These are phyloP conservation scores for Volucella zonaria DNA, from an alignment of 2,888 invertebrate genomes.

Conservation along the genomic window DNA sequence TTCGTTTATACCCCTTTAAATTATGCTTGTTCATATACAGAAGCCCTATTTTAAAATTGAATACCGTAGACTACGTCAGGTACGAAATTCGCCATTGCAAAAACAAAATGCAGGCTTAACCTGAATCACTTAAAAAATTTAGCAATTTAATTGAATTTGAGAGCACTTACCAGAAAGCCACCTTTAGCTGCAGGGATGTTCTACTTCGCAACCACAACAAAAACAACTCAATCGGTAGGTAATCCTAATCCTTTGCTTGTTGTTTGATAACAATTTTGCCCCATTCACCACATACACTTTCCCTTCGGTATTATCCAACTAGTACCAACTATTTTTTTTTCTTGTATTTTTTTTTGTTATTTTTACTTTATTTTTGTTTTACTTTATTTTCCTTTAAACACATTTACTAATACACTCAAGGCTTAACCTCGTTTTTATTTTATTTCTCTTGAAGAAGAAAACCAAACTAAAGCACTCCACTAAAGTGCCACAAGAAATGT, in stretches of 20 bases:
- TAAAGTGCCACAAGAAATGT: constrained; percentile 41
- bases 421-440: constrained; percentile 59
- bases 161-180: constrained; percentile 64
- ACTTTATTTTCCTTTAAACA: constrained; percentile 1
- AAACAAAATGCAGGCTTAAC: no score
- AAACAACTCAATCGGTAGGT: constrained; percentile 46
- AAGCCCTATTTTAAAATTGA: no score
- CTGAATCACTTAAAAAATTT: no score
- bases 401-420: constrained; percentile 48
- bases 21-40: no score
- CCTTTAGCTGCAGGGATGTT: constrained; percentile 44
- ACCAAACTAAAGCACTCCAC: constrained; percentile 19
- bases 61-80: no score
- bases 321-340: constrained; percentile 62
- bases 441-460: constrained; percentile 6
- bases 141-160: constrained; percentile 46
- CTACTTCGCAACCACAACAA: constrained; percentile 46
- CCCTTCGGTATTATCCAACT: constrained; percentile 57
- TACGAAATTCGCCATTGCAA: no score
- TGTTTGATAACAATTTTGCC: constrained; percentile 36
- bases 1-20: no score
- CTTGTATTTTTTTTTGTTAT: constrained; percentile 6
- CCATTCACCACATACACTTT: constrained; percentile 47
- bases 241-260: constrained; percentile 66
- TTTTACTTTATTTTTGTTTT: background rate